These are phyloP conservation scores for Gila robusta DNA, from an alignment of 2,797 vertebrate species.

Conservation along the genomic window DNA sequence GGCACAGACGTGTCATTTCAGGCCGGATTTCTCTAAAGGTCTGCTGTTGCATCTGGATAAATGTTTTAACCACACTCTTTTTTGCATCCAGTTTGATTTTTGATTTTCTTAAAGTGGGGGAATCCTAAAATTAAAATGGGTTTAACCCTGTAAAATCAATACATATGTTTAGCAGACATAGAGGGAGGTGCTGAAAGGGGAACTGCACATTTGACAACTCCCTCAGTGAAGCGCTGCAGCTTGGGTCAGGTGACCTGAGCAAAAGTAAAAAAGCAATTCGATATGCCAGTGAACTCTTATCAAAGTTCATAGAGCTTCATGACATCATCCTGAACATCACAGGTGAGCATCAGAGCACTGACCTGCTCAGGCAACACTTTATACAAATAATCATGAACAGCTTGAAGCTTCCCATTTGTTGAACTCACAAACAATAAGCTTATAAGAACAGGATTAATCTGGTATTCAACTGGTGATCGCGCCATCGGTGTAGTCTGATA, in stretches of 20 bases:
- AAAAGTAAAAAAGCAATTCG: not conserved
- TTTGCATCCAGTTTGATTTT: conserved; percentile 4
- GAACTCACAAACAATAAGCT: conserved; percentile 9
- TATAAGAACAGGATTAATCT: not conserved
- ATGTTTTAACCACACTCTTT: not conserved
- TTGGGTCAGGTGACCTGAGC: not conserved
- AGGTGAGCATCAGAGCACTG: not conserved
- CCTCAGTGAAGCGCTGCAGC: conserved; percentile 3
- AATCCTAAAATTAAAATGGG: conserved; percentile 34
- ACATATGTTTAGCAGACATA: not conserved
- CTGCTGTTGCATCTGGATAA: not conserved
- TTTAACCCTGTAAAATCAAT: conserved; percentile 16
- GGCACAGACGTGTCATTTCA: not conserved
- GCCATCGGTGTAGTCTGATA: not conserved
- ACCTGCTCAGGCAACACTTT: not conserved
- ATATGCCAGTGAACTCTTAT: not conserved
- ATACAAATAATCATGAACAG: not conserved
- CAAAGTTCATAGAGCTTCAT: conserved; percentile 9
- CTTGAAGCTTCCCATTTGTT: not conserved
- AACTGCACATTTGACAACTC: not conserved
- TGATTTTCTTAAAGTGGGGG: not conserved
- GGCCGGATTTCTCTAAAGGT: not conserved
- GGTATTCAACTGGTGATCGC: not conserved
- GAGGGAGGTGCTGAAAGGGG: not conserved
- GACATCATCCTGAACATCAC: conserved; percentile 8